Percentiles rank a stretch among this genome's conserved stretches.
These are phyloP conservation scores for Heliothis virescens DNA, from an alignment of 1,140 invertebrate genomes.

Conservation along the genomic window DNA sequence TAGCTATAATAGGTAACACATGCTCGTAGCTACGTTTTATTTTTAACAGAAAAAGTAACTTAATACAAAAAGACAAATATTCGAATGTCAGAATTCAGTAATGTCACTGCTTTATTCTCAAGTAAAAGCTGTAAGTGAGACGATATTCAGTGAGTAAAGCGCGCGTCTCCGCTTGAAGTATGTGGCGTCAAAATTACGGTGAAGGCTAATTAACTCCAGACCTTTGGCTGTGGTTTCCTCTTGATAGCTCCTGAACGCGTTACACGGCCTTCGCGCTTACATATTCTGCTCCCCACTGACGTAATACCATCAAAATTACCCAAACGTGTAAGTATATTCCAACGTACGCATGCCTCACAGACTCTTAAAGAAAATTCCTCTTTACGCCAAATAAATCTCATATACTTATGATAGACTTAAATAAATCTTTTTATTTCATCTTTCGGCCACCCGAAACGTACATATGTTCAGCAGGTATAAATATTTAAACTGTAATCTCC, in stretches of 20 bases:
- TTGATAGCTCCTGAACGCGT: conserved; percentile 41
- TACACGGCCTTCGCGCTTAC: conserved; percentile 20
- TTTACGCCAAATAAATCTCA: too few relatives aligned
- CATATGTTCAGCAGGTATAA: background rate
- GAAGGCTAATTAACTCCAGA: conserved; percentile 49
- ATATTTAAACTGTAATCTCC: conserved; percentile 17
- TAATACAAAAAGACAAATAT: background rate
- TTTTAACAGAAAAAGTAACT: background rate
- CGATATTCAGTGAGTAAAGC: conserved; percentile 20
- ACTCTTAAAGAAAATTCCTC: background rate
- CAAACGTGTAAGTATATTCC: conserved; percentile 6
- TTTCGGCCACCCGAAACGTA: background rate
- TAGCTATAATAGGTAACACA: background rate
- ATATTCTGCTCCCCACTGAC: conserved; percentile 28
- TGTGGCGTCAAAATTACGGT: conserved; percentile 47
- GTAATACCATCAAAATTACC: conserved; percentile 33
- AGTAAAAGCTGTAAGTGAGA: conserved; percentile 14
- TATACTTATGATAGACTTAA: background rate
- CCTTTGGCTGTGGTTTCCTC: conserved; percentile 43
- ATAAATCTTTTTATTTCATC: background rate
- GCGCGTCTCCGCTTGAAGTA: conserved; percentile 14
- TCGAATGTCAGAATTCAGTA: background rate
- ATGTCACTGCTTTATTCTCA: conserved; percentile 9
- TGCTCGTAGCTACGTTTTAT: too few relatives aligned
- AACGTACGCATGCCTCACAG: background rate